These are phyloP conservation scores for Reticulitermes speratus DNA, from an alignment of 1,140 invertebrate genomes.

Conservation along the genomic window DNA sequence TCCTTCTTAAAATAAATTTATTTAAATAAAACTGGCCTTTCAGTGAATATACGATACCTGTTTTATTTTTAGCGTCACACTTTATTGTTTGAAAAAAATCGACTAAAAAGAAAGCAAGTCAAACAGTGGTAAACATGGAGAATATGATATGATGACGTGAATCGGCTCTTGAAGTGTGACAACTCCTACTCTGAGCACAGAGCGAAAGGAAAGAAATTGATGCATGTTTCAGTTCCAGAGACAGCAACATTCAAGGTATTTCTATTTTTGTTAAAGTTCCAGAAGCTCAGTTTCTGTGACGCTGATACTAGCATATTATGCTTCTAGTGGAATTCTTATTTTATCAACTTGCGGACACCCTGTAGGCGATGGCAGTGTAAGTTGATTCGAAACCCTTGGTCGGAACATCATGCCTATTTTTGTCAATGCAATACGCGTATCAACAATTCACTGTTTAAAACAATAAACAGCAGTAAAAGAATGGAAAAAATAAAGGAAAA, in stretches of 20 bases:
- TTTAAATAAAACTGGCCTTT: too few species aligned
- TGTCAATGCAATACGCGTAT: too few species aligned
- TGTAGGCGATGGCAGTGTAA: not conserved
- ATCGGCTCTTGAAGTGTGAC: not conserved
- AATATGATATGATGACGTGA: not conserved
- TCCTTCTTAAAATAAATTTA: too few species aligned
- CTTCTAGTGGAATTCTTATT: not conserved
- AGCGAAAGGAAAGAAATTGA: not conserved
- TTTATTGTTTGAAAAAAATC: too few species aligned
- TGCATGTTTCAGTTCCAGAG: not conserved
- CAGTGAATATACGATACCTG: too few species aligned
- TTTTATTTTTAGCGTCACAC: too few species aligned
- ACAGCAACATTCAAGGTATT: not conserved
- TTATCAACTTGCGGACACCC: not conserved
- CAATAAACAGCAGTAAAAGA: too few species aligned
- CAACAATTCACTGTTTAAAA: too few species aligned
- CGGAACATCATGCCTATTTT: too few species aligned
- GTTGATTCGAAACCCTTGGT: too few species aligned
- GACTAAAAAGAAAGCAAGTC: too few species aligned
- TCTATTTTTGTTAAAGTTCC: not conserved
- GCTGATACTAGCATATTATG: not conserved
- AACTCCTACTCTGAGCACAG: not conserved
- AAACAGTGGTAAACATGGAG: not conserved
- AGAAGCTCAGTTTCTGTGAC: not conserved
- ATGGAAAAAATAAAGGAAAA: too few species aligned